Base-by-base conservation (phyloP, 1,140 invertebrate species). In the Drosophila mauritiana region DNA sequence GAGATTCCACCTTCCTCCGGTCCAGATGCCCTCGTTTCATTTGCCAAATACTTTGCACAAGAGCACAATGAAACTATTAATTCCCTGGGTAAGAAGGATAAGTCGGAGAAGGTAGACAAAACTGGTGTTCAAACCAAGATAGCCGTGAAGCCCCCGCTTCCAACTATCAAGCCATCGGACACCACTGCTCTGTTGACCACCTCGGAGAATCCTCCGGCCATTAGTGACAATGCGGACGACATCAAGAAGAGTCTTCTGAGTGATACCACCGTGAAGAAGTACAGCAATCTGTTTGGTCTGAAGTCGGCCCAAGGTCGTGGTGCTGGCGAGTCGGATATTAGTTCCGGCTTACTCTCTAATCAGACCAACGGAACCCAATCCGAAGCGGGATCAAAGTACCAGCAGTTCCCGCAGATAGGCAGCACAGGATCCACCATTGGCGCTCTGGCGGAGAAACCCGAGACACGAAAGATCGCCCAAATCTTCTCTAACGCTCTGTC, bases 401-500 rank as follows among this genome's bases (percentile, higher is more conserved):
- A 90, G 17, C 76, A 69, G 15, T 91, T 91, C 43, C 91, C 85
- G 6, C 91, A 92, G 53, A 91, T 90, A 17, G 91, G 91, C 76
- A 93, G 40, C 51, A 91, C 91, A 0, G 90, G 81, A 20, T 78
- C 84, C 0, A 86, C 88, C 1, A 80, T 91, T 17, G 62, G 78
- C 0, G 64, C 72, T 0, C 56, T 94, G 40, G 93, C 93, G 7
- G 93, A 93, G 55, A 94, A 94, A 20, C 95, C 95, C 0, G 95
- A 96, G 83, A 94, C 97, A 0, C 93, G 96, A 45, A 95, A 97
- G 92, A 91, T 97, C 2, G 96, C 96, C 1, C 95, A 96, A 92
- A 95, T 97, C 1, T 97, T 97, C 81, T 97, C 96, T 1, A 95
- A 96, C 76, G 96, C 96, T 0, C 90, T 97, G 6, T 96, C 96